Evolutionary conservation across 2,113 vertebrate species (phyloP), one percentile per base, ranked within the genome.

Genomic region (Lasiurus cinereus): DNA sequence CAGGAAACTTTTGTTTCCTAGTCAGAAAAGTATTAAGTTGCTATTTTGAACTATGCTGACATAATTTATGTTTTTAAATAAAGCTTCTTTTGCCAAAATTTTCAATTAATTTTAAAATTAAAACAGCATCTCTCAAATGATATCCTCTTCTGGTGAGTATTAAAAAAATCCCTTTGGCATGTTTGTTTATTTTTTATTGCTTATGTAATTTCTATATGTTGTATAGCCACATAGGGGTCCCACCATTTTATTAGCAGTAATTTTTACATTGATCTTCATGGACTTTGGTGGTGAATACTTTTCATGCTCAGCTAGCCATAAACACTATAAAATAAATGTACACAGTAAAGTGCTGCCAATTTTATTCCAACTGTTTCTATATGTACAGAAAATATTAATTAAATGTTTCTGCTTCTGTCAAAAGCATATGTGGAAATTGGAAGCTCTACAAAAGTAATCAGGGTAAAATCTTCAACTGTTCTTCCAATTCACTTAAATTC

Each of bases 391-490:
- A 52, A 69, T 50, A n/a, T 62, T 83, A 79, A 90, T 93, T 92
- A 91, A 90, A 88, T 88, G 21, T 67, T 92, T 94, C 70, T 92
- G 29, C 52, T 67, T 94, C 52, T 85, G 9, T 92, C 73, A 87
- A 87, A 94, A 93, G 7, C 33, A 50, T 50, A 43, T 50, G 14
- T 80, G 18, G 72, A 83, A 90, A 85, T 54, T 82, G 10, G 29
- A 84, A 93, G 8, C 94, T 94, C 29, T 33, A 90, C 46, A 22
- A 46, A 36, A 84, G 52, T 80, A 91, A 85, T 70, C 21, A 92
- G 31, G 3, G 14, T 43, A 19, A 67, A 91, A 83, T 72, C 16
- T 95, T 79, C 24, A 83, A 72, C 56, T 78, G 1, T 80, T 56
- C 46, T 83, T 90, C 24, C 31, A 88, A 2, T 52, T 59, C 8